A percentile compares a stretch with the other conserved stretches of the same genome.
Conservation (phyloP, 2,797 vertebrate genomes). For the Enteromius unitaeniatus region DNA sequence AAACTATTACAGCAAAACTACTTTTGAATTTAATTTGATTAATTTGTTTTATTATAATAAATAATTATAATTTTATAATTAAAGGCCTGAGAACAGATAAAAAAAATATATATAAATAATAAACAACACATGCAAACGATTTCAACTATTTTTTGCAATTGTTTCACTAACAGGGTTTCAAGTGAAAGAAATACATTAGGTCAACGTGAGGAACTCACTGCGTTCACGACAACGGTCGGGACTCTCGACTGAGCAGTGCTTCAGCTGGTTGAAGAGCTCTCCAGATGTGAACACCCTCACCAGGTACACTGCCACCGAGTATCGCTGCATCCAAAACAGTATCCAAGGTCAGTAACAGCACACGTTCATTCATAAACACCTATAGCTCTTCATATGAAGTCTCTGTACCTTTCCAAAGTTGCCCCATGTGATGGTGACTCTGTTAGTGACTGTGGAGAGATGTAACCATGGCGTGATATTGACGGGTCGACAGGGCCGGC, state of each 20-base stretch:
- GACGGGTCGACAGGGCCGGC: slow-evolving; percentile 95
- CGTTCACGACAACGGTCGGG: slow-evolving; percentile 95
- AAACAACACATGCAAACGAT: background rate
- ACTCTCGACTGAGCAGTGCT: slow-evolving; percentile 92
- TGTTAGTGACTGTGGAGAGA: slow-evolving; percentile 91
- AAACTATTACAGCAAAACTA: background rate
- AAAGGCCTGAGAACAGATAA: background rate
- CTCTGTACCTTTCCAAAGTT: slow-evolving; percentile 94
- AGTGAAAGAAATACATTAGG: background rate
- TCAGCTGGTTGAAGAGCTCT: slow-evolving; percentile 93
- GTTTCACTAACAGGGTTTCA: background rate
- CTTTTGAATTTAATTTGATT: no score
- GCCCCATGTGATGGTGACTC: slow-evolving; percentile 96
- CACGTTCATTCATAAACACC: background rate
- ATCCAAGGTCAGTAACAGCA: background rate
- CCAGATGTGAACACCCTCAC: slow-evolving; percentile 93
- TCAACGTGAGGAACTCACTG: slow-evolving; percentile 79
- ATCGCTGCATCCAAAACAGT: slow-evolving; percentile 79
- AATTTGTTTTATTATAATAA: no score
- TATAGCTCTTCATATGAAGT: background rate
- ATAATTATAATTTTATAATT: background rate
- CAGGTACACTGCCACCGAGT: slow-evolving; percentile 94
- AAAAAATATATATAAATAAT: no score
- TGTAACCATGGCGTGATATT: slow-evolving; percentile 98
- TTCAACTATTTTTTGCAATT: background rate